These are phyloP conservation scores for Crotalus viridis DNA, from an alignment of 2,113 vertebrate species.

Conservation along the genomic window DNA sequence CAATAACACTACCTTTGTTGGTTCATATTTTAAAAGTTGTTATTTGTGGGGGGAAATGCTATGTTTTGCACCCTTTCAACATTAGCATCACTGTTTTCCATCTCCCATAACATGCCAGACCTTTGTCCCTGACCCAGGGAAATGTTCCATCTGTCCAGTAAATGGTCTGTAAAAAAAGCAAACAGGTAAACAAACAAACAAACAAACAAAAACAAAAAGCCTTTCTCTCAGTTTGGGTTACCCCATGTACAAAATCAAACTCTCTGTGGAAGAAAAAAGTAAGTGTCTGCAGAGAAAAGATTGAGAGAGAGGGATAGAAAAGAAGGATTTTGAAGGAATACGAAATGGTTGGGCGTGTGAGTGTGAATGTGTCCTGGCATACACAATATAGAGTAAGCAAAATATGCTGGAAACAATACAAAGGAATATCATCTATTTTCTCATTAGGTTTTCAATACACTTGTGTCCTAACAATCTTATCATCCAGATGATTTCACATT, in stretches of 20 bases:
- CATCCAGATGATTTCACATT: background rate
- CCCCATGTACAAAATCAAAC: background rate
- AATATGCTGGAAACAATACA: background rate
- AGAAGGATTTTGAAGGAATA: background rate
- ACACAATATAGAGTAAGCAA: background rate
- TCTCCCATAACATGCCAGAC: background rate
- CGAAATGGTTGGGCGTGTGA: background rate
- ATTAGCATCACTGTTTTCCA: conserved; percentile 14
- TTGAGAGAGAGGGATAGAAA: background rate
- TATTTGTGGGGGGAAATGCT: conserved; percentile 12
- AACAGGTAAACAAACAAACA: background rate
- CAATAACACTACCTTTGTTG: conserved; percentile 23
- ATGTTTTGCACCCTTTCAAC: background rate
- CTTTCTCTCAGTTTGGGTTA: background rate
- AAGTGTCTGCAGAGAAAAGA: background rate
- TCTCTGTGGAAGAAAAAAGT: background rate
- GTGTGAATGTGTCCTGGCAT: background rate
- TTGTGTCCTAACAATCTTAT: background rate
- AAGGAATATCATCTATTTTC: background rate
- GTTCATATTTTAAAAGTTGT: conserved; percentile 24
- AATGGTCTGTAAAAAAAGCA: conserved; percentile 30
- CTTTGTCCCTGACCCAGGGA: conserved; percentile 6
- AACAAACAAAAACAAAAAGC: background rate
- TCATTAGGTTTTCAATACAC: background rate
- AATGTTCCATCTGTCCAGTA: conserved; percentile 7